Evolutionary conservation across 1,140 invertebrate species (phyloP), one percentile per base, ranked within the genome.

Genomic region (Drosophila santomea): DNA sequence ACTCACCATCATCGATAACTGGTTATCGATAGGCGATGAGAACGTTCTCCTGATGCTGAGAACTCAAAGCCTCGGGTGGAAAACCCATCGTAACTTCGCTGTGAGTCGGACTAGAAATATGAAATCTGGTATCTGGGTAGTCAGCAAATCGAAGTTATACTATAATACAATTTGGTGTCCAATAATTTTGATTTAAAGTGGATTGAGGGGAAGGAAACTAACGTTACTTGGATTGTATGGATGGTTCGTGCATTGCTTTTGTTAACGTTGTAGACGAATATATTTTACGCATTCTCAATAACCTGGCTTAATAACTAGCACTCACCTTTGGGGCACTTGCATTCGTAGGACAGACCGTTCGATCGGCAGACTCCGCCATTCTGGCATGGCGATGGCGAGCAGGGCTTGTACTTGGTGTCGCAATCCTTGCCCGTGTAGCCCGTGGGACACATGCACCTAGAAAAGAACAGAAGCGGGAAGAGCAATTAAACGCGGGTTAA

Each of bases 351-450:
- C 50, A 97, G 94, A 76, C 94, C 94, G 91, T 96, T 96, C 80
- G 95, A 94, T 50, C 94, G 94, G 93, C 98, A 99, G 23, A 94
- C 94, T 69, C 97, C 98, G 48, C 96, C 97, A 93, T 99, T 98
- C 79, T 95, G 93, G 92, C 98, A 98, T 2, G 97, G 97, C 50
- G 96, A 97, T 4, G 97, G 97, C 79, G 97, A 95, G 92, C 97
- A 98, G 2, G 97, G 97, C 64, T 98, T 95, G 92, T 98, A 98
- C 75, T 96, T 95, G 89, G 94, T 96, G 92, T 98, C 97, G 93
- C 97, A 98, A 93, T 98, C 96, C 88, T 96, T 94, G 12, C 97
- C 97, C 2, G 97, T 98, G 92, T 96, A 98, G 71, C 97, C 97
- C 73, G 95, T 95, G 73, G 96, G 94, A 93, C 98, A 98, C 76